Evolutionary conservation across 2,113 vertebrate genomes (phyloP).

Genomic region (Mormoops blainvillei): DNA sequence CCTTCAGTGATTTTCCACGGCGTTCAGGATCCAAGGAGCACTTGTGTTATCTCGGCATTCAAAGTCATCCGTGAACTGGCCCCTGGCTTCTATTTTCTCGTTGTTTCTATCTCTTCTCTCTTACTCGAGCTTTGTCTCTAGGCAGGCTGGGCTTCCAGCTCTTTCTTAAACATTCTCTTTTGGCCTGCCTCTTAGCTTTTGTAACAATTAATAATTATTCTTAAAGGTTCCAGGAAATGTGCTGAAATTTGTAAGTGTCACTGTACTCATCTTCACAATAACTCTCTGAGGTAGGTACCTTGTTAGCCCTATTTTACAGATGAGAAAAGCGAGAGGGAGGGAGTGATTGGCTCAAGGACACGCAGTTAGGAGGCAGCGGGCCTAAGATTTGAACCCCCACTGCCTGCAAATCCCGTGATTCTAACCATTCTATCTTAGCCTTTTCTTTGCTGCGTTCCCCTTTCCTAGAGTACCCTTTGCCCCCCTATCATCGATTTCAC

Average conservation of each 20-base stretch:
- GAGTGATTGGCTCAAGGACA: neutral
- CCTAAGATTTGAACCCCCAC: neutral
- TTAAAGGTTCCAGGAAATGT: neutral
- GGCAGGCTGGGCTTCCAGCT: neutral
- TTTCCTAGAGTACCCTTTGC: neutral
- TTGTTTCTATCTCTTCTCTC: neutral
- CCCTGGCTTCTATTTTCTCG: neutral
- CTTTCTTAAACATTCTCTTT: neutral
- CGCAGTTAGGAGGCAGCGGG: neutral
- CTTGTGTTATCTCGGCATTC: neutral
- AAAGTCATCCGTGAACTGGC: neutral
- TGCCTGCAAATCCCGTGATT: neutral
- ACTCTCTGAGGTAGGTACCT: neutral
- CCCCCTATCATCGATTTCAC: neutral
- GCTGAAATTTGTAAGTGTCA: neutral
- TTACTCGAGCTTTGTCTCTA: neutral
- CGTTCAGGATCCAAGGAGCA: neutral
- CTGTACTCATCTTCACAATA: neutral
- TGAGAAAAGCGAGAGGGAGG: neutral
- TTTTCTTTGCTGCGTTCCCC: neutral
- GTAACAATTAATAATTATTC: neutral
- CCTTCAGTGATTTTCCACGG: neutral
- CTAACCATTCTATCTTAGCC: neutral
- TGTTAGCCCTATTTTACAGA: neutral
- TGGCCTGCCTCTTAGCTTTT: neutral